Conservation (phyloP, 2,113 vertebrate species). For the Tragelaphus scriptus region DNA sequence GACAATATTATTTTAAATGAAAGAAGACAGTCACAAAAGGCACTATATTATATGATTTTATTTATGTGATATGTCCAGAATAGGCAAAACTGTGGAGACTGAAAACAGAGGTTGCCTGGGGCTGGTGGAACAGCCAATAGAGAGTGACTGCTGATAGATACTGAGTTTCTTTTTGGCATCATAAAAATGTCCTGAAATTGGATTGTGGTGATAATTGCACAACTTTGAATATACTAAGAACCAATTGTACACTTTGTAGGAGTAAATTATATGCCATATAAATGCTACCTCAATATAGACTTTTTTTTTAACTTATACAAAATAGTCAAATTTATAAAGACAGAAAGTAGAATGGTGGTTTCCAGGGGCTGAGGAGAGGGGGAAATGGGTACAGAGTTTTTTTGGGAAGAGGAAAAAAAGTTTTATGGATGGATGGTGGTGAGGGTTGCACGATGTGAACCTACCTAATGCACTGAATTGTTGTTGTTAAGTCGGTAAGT, state of each 20-base stretch:
- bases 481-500: neutral
- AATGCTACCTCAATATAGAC: neutral
- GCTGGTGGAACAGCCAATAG: neutral
- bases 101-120: neutral
- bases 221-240: neutral
- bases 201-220: neutral
- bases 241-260: neutral
- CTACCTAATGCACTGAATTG: neutral
- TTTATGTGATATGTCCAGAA: neutral
- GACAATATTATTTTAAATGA: neutral
- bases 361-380: neutral
- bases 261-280: neutral
- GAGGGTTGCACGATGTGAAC: neutral
- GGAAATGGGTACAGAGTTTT: neutral
- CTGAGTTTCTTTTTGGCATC: neutral
- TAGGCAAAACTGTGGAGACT: neutral
- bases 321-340: neutral
- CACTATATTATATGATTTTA: neutral
- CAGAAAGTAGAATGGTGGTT: neutral
- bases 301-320: neutral
- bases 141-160: neutral
- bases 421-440: neutral
- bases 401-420: neutral
- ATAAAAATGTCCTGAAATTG: neutral
- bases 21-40: neutral